Evolutionary conservation across 2,797 vertebrate genomes (phyloP).

Genomic region (Numenius phaeopus): DNA sequence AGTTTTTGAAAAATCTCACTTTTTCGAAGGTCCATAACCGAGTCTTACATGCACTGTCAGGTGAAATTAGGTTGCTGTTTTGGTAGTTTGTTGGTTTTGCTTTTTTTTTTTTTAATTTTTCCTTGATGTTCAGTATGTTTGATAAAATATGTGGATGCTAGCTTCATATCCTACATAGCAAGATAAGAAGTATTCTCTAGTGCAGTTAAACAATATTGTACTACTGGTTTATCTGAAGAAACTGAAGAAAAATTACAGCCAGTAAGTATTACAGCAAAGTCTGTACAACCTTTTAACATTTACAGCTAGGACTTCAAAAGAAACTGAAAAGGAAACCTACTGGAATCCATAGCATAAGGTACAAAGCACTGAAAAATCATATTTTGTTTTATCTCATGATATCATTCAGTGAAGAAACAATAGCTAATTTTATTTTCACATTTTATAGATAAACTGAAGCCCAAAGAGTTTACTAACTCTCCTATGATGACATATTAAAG

Average conservation of each 20-base stretch:
- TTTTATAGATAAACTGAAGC: not conserved
- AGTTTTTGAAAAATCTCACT: not conserved
- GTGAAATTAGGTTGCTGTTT: not conserved
- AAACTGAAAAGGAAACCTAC: not conserved
- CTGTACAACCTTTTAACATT: not conserved
- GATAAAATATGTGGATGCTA: not conserved
- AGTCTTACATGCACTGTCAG: not conserved
- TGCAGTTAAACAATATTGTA: not conserved
- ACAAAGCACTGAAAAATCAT: not conserved
- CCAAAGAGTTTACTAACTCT: not conserved
- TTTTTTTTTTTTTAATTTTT: not conserved
- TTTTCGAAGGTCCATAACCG: not conserved
- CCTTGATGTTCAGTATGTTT: not conserved
- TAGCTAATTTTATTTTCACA: not conserved
- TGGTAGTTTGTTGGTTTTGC: not conserved
- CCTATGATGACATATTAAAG: not conserved
- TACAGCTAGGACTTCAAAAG: not conserved
- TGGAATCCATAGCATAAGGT: not conserved
- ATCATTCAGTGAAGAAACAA: not conserved
- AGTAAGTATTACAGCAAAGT: not conserved
- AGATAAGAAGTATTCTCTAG: not conserved
- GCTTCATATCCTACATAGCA: not conserved
- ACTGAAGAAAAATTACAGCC: not conserved
- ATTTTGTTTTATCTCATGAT: not conserved
- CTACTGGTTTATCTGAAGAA: not conserved